Evolutionary conservation across 1,140 invertebrate species (phyloP), one percentile per base, ranked within the genome.

Genomic region (Hyposmocoma kahamanoa): DNA sequence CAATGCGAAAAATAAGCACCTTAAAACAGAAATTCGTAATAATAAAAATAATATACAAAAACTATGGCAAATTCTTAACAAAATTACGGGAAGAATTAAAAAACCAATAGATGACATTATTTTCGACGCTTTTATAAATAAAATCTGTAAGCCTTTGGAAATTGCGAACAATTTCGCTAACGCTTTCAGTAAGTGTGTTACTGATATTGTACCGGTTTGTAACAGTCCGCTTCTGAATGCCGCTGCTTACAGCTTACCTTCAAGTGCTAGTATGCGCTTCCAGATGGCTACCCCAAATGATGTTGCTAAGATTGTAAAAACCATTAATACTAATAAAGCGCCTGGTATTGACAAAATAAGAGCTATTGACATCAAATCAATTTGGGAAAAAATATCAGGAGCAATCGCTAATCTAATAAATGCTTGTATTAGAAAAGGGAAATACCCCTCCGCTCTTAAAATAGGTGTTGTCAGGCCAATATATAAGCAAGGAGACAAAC

Each of bases 161-260:
- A 22, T 42, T 22, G 41, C 41, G 6, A 21, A 42, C 21, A 22
- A n/a, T 11, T 42, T 42, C 24, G 41, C 41, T 24, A 42, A 1
- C n/a, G n/a, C 13, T n/a, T 42, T 42, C 24, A 24, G 17, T 11
- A 21, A 24, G 9, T 13, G 10, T 21, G 41, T 42, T 5, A 2
- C 22, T 2, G 19, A 42, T 8, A 22, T 42, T 6, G 17, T 42
- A 22, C 41, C 41, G 10, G 24, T 22, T 17, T 42, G 41, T 15
- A 42, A 42, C 19, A 21, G 22, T n/a, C 8, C 19, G 4, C 11
- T 42, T 6, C 21, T 42, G 10, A n/a, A 42, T 24, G 10, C 8
- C 2, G 13, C n/a, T 18, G 10, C 3, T 9, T 39, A 39, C 11
- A 39, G 17, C 4, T 10, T 3, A 18, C 36, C 36, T 3, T 3